These are phyloP conservation scores for Neuroterus valhalla DNA, from an alignment of 1,140 invertebrate species.

Conservation along the genomic window DNA sequence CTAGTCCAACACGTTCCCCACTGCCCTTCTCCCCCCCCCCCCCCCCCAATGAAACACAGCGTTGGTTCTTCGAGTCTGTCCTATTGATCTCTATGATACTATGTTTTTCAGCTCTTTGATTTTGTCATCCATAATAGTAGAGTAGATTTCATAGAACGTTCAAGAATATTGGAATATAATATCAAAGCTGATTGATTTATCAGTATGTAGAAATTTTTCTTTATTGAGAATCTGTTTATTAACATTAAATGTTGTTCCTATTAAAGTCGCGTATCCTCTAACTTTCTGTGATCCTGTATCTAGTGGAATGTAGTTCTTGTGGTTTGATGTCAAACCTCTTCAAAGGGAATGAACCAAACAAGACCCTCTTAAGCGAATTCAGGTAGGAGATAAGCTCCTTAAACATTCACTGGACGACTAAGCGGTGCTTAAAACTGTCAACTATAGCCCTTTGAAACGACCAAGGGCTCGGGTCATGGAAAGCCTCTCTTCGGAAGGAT, in stretches of 20 bases:
- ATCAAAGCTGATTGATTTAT: too few relatives aligned
- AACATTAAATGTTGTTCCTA: not conserved
- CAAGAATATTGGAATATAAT: too few relatives aligned
- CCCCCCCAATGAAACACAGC: too few relatives aligned
- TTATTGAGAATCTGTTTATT: too few relatives aligned
- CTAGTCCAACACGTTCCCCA: too few relatives aligned
- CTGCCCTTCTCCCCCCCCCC: too few relatives aligned
- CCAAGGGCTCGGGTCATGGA: constrained; percentile 19
- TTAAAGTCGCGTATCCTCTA: not conserved
- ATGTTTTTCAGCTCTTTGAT: too few relatives aligned
- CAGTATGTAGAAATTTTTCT: too few relatives aligned
- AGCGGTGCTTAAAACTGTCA: constrained; percentile 50
- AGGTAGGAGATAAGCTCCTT: constrained; percentile 57
- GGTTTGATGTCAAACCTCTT: constrained; percentile 26
- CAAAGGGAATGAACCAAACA: constrained; percentile 33
- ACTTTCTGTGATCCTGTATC: constrained; percentile 7
- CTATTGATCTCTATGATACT: too few relatives aligned
- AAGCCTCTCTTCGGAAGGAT: not conserved
- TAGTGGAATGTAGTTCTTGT: constrained; percentile 12
- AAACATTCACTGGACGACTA: constrained; percentile 66
- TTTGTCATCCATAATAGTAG: too few relatives aligned
- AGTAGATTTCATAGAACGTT: too few relatives aligned
- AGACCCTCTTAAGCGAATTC: constrained; percentile 47
- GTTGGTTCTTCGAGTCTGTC: too few relatives aligned
- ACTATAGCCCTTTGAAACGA: constrained; percentile 38